Evolutionary conservation across 2,888 invertebrate species (phyloP).

Genomic region (Volucella inflata): DNA sequence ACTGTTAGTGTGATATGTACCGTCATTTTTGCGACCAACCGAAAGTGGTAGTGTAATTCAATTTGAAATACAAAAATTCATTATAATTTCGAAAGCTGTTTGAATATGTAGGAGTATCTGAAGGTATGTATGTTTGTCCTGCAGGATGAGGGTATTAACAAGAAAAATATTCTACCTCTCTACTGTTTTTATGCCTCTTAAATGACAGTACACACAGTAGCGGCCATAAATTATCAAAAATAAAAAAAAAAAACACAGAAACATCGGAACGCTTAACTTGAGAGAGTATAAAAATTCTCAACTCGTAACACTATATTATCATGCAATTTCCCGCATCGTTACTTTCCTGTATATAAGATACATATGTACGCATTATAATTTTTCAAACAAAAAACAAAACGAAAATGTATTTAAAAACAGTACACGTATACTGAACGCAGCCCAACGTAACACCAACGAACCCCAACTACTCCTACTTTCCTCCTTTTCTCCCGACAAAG

Average conservation of each 20-base stretch:
- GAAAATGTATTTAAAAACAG: constrained; percentile 54
- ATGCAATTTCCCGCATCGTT: constrained; percentile 75
- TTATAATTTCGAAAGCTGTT: constrained; percentile 64
- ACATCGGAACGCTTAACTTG: constrained; percentile 45
- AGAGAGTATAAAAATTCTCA: constrained; percentile 67
- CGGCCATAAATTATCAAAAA: constrained; percentile 69
- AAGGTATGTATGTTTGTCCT: background rate
- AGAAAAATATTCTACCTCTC: constrained; percentile 30
- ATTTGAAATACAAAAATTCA: constrained; percentile 67
- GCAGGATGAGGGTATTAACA: constrained; percentile 58
- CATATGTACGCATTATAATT: constrained; percentile 13
- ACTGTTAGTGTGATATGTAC: too few relatives aligned
- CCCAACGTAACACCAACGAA: background rate
- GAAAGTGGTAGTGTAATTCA: constrained; percentile 57
- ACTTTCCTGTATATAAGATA: constrained; percentile 25
- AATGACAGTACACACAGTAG: constrained; percentile 44
- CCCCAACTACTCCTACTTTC: constrained; percentile 59
- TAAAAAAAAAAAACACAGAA: too few relatives aligned
- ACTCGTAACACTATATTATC: constrained; percentile 75
- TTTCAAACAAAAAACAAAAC: constrained; percentile 33
- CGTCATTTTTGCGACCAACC: constrained; percentile 5
- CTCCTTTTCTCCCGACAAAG: constrained; percentile 52
- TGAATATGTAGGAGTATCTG: constrained; percentile 51
- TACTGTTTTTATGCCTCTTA: constrained; percentile 33
- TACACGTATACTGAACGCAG: constrained; percentile 51